Evolutionary conservation across 2,113 vertebrate genomes (phyloP).

Genomic region (Vombatus ursinus): DNA sequence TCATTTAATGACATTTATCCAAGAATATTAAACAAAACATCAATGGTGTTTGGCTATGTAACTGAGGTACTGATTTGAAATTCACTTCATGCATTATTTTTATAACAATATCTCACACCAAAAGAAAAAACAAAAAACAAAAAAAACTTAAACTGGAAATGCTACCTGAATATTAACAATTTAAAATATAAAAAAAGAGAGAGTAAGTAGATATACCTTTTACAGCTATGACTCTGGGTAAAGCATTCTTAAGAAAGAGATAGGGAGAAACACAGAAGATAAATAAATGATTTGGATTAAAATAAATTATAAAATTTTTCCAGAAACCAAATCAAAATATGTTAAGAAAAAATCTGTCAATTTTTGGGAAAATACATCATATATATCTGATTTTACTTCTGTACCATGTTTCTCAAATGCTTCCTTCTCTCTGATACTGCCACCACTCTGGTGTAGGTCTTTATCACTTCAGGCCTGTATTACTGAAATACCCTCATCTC

Average conservation of each 20-base stretch:
- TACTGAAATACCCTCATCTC: not conserved
- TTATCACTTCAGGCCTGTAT: not conserved
- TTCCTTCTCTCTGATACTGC: not conserved
- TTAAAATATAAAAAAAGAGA: not conserved
- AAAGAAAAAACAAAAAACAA: not conserved
- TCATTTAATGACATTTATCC: not conserved
- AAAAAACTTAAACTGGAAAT: not conserved
- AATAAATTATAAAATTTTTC: not conserved
- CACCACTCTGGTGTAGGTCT: not conserved
- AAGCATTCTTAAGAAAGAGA: not conserved
- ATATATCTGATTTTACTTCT: not conserved
- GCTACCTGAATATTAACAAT: not conserved
- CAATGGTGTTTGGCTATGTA: not conserved
- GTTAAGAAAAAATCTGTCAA: not conserved
- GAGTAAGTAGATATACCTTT: not conserved
- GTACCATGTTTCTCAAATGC: not conserved
- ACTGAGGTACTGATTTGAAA: not conserved
- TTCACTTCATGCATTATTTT: not conserved
- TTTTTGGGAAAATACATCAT: not conserved
- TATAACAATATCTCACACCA: not conserved
- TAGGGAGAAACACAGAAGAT: not conserved
- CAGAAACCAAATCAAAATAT: not conserved
- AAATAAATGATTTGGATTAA: not conserved
- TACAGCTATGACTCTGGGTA: not conserved
- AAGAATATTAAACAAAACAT: not conserved